Evolutionary conservation across 2,113 vertebrate genomes (phyloP), one percentile per base, ranked within the genome.

Genomic region (Helogale parvula): DNA sequence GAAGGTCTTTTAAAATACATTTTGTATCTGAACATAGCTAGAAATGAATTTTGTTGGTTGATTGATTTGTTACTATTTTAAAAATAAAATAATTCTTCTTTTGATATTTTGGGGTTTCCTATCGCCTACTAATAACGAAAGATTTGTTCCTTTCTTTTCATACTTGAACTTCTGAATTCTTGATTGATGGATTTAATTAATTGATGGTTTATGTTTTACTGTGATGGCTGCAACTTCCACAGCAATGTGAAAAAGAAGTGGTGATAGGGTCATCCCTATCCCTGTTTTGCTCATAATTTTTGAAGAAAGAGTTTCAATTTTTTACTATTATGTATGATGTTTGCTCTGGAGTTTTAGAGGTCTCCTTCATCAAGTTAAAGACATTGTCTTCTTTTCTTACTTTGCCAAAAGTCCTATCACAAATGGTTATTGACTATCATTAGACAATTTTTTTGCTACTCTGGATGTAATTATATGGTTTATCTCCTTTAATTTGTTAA

Each of bases 401-500:
- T 83, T 95, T 80, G 29, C 4, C 33, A 50, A 93, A 57, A 29
- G 25, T 69, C 85, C 89, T 81, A 89, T 60, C 16, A 45, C 14
- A 21, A 82, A 83, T 52, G 19, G 4, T 47, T 90, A 65, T 27
- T 80, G 77, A 77, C 72, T 92, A 89, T 92, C 93, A 91, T 41
- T 76, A 8, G 14, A 19, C 35, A 63, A 12, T 33, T 83, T 82
- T 82, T 94, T 71, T 88, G 83, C 14, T 38, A n/a, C 7, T 68
- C 11, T 38, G 17, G 21, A 17, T 54, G 0, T 60, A 79, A 90
- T 92, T 95, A 69, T 65, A 66, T n/a, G 54, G 29, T n/a, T 94
- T 88, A 33, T 76, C 33, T 90, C 47, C 25, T 74, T 89, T 79
- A 68, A 72, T 74, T 90, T 74, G 41, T 83, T 90, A 93, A 83